phyloP scores from a whole-genome alignment of 2,113 vertebrate species.

The Strix uralensis region DNA sequence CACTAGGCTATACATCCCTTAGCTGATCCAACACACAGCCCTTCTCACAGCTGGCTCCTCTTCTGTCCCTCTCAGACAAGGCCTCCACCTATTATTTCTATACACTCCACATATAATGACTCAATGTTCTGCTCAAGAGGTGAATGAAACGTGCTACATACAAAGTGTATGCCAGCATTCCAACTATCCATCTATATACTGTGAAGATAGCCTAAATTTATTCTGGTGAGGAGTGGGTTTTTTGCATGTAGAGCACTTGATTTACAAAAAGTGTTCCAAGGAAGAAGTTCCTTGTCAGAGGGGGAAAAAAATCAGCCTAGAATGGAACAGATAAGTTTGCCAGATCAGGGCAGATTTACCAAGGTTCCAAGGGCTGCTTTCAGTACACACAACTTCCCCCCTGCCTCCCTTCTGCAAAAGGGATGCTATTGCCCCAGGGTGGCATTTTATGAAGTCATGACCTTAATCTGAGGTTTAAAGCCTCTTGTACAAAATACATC shows the following conservation, averaged over 20 bases:
- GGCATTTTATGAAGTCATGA: not conserved
- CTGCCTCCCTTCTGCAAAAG: not conserved
- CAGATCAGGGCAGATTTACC: not conserved
- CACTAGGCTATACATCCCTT: not conserved
- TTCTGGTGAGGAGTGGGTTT: not conserved
- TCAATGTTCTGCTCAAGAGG: not conserved
- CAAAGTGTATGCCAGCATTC: not conserved
- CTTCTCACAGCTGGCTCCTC: not conserved
- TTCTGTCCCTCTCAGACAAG: not conserved
- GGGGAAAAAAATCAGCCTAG: not conserved
- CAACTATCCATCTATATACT: not conserved
- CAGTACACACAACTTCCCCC: not conserved
- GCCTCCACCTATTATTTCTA: not conserved
- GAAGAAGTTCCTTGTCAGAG: not conserved
- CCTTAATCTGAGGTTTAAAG: not conserved
- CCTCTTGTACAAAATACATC: not conserved
- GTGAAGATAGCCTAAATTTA: not conserved
- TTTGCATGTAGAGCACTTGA: not conserved
- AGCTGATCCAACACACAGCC: not conserved
- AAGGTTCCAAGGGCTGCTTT: not conserved
- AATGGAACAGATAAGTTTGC: not conserved
- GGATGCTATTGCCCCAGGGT: not conserved
- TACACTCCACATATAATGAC: not conserved
- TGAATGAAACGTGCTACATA: not conserved
- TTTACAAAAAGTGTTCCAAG: not conserved